phyloP scores from a whole-genome alignment of 2,113 vertebrate species.

The Lipophrys pholis region DNA sequence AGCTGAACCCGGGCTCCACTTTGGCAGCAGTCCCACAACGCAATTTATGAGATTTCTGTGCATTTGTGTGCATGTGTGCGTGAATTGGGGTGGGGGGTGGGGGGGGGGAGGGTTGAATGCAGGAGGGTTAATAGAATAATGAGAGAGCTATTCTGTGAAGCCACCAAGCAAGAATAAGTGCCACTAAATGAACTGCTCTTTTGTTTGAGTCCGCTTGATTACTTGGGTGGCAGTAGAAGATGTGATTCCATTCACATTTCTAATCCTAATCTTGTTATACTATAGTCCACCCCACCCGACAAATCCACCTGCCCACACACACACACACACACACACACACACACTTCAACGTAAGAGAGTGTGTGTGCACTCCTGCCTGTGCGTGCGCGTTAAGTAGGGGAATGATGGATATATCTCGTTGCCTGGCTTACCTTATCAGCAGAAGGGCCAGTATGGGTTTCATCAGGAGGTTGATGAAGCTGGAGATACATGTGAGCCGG shows the following conservation, averaged over 20 bases:
- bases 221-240: constrained; percentile 50
- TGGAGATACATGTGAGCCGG: constrained; percentile 74
- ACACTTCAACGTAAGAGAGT: constrained; percentile 15
- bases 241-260: constrained; percentile 64
- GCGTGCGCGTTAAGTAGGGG: constrained; percentile 63
- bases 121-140: constrained; percentile 68
- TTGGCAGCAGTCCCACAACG: constrained; percentile 60
- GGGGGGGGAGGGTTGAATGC: neutral
- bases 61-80: constrained; percentile 22
- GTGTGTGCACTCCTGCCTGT: neutral
- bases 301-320: constrained; percentile 9
- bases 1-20: constrained; percentile 55
- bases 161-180: constrained; percentile 69
- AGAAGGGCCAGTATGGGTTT: constrained; percentile 75
- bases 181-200: constrained; percentile 67
- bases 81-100: neutral
- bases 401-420: constrained; percentile 81
- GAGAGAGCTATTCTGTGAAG: constrained; percentile 59
- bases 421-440: constrained; percentile 76
- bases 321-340: constrained; percentile 23
- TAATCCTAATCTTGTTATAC: constrained; percentile 68
- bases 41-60: constrained; percentile 65
- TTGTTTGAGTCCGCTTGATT: constrained; percentile 73
- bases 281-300: neutral
- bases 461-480: constrained; percentile 75